Percentiles rank a stretch among this genome's conserved stretches.
These are phyloP conservation scores for Gonatopus flavifemur DNA, from an alignment of 1,140 invertebrate genomes.

Conservation along the genomic window DNA sequence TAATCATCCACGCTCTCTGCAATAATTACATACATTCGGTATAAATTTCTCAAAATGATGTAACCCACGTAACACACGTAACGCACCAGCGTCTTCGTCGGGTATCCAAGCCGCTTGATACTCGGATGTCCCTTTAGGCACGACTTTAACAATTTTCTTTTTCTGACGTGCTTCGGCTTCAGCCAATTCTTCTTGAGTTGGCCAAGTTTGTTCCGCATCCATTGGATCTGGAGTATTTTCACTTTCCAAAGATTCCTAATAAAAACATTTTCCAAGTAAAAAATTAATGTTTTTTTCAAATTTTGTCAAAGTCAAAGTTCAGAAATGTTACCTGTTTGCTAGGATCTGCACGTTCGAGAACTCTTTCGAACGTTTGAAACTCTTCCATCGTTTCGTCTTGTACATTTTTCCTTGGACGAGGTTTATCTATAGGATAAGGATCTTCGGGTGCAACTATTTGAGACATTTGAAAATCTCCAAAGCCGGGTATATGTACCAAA, in stretches of 20 bases:
- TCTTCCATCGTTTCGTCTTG: conserved; percentile 45
- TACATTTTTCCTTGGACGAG: conserved; percentile 10
- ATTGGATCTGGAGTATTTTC: conserved; percentile 87
- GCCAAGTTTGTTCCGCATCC: conserved; percentile 96
- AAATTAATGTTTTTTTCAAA: not conserved
- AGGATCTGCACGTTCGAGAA: conserved; percentile 70
- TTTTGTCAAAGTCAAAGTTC: not conserved
- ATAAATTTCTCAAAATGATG: too few species aligned
- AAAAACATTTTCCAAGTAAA: not conserved
- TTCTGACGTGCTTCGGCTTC: conserved; percentile 67
- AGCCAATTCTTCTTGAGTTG: conserved; percentile 86
- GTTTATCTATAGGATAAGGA: conserved; percentile 69
- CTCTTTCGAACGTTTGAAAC: conserved; percentile 28
- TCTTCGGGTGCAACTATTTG: conserved; percentile 76
- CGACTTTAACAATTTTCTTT: conserved; percentile 73
- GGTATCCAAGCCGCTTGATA: conserved; percentile 97
- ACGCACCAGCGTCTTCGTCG: conserved; percentile 65
- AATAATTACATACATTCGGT: not conserved
- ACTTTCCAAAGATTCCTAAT: conserved; percentile 70
- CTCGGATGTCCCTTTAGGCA: conserved; percentile 92
- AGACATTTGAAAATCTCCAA: conserved; percentile 89
- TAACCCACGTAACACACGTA: not conserved
- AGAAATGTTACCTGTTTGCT: conserved; percentile 66
- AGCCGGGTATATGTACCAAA: conserved; percentile 85
- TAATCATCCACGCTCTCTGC: conserved; percentile 52